Evolutionary conservation across 2,888 invertebrate species (phyloP), one percentile per base, ranked within the genome.

Genomic region (Sturmia bella): DNA sequence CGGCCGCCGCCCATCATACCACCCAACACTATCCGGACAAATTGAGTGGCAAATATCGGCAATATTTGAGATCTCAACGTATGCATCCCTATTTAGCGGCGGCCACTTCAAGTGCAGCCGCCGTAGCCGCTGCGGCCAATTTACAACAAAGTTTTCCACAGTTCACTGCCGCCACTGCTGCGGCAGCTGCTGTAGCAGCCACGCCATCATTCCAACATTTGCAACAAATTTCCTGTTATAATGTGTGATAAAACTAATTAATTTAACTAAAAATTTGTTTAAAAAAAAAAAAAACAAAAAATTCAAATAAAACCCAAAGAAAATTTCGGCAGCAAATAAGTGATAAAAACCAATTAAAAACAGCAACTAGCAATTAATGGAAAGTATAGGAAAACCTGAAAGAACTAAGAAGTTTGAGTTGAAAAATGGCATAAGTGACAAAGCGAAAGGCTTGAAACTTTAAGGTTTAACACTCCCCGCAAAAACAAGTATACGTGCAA

Each of bases 171-270:
- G 87, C 88, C 9, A 86, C 88, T 39, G 87, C 90, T 56, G 87
- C 88, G 66, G 86, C 88, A 12, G 86, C 87, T 61, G 84, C 87
- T 63, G 85, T 86, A 32, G 84, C 87, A 68, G 85, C 87, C 61
- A 88, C 89, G 85, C 87, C 89, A 85, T 89, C 90, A 87, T 91
- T 93, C 89, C 92, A 92, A 85, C 92, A 88, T 85, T 87, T 89
- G 86, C 88, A 85, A 92, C 92, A 93, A 90, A 92, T 93, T 89
- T 91, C 91, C 86, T 93, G 93, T 90, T 93, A 93, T 87, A 93
- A 93, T 89, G 93, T 93, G 92, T 93, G 93, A 93, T 92, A 78
- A 66, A 64, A 69, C 13, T 43, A 61, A 61, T 56, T 37, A 59
- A 68, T 12, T 43, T 56, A 70, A 45, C 32, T 24, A 54, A 61